These are phyloP conservation scores for Chinchilla lanigera DNA, from an alignment of 2,113 vertebrate genomes.

Conservation along the genomic window DNA sequence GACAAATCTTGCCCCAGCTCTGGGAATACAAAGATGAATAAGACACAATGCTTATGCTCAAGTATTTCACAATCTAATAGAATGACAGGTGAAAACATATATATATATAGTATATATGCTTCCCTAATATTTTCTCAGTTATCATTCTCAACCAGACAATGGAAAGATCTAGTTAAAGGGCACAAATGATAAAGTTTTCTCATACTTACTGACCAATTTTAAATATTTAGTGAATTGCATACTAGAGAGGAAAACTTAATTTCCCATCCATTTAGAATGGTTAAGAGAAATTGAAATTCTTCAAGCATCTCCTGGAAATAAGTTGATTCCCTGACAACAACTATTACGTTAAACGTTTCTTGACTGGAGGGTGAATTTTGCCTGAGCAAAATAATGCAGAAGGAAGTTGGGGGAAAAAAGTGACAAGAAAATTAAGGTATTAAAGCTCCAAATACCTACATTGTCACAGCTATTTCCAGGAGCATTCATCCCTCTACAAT, in stretches of 20 bases:
- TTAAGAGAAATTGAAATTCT: conserved; percentile 8
- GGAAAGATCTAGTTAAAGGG: neutral
- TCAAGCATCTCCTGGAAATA: conserved; percentile 20
- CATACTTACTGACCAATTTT: neutral
- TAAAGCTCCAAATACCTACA: conserved; percentile 2
- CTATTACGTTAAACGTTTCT: conserved; percentile 55
- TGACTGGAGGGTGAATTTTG: conserved; percentile 50
- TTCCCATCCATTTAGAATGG: neutral
- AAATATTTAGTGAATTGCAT: conserved; percentile 6
- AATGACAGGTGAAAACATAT: neutral
- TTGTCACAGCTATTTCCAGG: conserved; percentile 4
- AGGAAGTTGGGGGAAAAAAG: conserved; percentile 42
- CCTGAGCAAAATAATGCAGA: conserved; percentile 55
- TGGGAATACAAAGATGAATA: neutral
- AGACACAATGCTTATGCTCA: neutral
- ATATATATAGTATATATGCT: neutral
- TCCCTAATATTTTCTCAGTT: conserved; percentile 7
- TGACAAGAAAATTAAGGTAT: conserved; percentile 68
- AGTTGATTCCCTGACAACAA: conserved; percentile 49
- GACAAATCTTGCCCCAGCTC: neutral
- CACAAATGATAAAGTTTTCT: neutral
- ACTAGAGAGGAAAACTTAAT: neutral
- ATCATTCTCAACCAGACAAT: neutral
- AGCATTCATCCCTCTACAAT: neutral
- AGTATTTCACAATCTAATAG: neutral